Evolutionary conservation across 2,888 invertebrate genomes (phyloP).

Genomic region (Chaetogeoica ovagalla): DNA sequence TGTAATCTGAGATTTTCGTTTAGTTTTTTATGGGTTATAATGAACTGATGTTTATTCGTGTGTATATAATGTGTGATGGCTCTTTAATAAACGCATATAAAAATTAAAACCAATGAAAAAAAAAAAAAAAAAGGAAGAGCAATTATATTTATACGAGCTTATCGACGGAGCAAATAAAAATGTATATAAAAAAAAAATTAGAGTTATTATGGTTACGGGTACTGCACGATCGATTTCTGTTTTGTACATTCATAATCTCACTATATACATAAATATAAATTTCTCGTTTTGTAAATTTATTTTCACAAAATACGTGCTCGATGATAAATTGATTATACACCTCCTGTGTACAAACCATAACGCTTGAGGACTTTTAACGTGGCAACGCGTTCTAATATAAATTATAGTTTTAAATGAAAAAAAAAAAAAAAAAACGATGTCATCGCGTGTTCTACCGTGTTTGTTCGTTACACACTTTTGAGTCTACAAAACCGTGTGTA

Average conservation of each 20-base stretch:
- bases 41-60: slow-evolving; percentile 4
- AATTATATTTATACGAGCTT: not conserved
- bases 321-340: not conserved
- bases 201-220: too few species aligned
- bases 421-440: too few species aligned
- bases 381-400: not conserved
- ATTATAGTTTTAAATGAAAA: too few species aligned
- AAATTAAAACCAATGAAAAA: not conserved
- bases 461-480: too few species aligned
- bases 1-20: slow-evolving; percentile 1
- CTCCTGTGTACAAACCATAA: not conserved
- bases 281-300: too few species aligned
- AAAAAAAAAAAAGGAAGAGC: not conserved
- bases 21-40: not conserved
- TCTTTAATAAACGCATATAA: slow-evolving; percentile 58
- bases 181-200: too few species aligned
- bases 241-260: too few species aligned
- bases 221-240: too few species aligned
- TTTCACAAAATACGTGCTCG: not conserved
- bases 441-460: too few species aligned
- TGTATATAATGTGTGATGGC: not conserved
- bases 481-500: too few species aligned
- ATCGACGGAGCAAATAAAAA: too few species aligned
- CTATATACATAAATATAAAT: too few species aligned
- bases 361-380: not conserved